Percentiles rank a stretch among this genome's conserved stretches.
Evolutionary conservation across 2,888 invertebrate species (phyloP).

Genomic region (Herminia tarsipennalis): DNA sequence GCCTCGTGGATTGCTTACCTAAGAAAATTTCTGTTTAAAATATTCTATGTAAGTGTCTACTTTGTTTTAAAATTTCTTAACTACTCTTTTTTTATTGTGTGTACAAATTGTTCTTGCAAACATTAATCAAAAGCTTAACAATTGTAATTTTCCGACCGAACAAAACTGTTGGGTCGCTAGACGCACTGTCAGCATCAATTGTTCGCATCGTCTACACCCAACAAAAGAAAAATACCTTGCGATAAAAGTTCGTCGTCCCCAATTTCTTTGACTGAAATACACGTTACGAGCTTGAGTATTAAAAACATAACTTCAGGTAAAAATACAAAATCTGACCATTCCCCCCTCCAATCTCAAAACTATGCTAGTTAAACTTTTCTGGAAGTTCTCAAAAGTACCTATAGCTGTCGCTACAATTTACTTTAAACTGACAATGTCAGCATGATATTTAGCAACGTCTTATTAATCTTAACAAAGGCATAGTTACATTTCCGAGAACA

Average conservation of each 20-base stretch:
- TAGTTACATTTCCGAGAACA: no score
- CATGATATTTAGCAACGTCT: no score
- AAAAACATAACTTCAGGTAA: no score
- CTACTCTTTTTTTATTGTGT: not conserved
- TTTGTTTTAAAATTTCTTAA: not conserved
- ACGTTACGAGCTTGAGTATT: no score
- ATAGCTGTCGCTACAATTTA: no score
- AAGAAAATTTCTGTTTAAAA: not conserved
- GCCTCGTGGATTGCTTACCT: not conserved
- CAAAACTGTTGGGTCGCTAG: not conserved
- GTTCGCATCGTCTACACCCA: not conserved
- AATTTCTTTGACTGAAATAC: not conserved
- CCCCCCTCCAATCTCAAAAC: no score
- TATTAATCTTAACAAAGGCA: no score
- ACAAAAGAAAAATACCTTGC: not conserved
- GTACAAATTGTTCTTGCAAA: not conserved
- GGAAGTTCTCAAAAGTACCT: no score
- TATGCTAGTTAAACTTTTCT: no score
- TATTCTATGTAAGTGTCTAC: not conserved
- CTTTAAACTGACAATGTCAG: not conserved
- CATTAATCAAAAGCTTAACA: not conserved
- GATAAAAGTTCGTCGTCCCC: not conserved
- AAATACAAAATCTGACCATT: no score
- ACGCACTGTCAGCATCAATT: not conserved
- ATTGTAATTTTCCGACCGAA: not conserved